Conservation (phyloP, 2,888 invertebrate species). For the Celastrina argiolus region DNA sequence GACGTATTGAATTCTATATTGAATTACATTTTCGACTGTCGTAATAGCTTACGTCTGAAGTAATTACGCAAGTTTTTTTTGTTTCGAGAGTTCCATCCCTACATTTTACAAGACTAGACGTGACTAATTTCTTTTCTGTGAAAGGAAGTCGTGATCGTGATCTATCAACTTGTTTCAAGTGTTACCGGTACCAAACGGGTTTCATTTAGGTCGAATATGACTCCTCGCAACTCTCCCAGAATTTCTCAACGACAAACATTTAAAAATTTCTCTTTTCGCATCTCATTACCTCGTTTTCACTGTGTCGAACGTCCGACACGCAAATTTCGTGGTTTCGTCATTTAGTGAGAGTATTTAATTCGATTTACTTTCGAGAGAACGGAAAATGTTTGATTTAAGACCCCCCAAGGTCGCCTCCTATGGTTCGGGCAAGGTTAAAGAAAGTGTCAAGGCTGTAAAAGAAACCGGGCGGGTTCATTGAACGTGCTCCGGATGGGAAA, state of each 20-base stretch:
- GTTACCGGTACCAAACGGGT: constrained; percentile 61
- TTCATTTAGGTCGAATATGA: constrained; percentile 66
- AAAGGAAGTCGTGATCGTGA: constrained; percentile 43
- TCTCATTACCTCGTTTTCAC: constrained; percentile 75
- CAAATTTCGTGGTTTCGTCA: constrained; percentile 65
- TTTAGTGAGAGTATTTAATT: constrained; percentile 67
- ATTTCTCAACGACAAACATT: constrained; percentile 71
- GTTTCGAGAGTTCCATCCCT: constrained; percentile 2
- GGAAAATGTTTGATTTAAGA: constrained; percentile 27
- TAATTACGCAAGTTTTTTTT: not conserved
- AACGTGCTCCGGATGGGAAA: constrained; percentile 65
- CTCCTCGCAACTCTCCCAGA: constrained; percentile 67
- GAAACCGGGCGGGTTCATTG: constrained; percentile 72
- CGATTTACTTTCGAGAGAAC: constrained; percentile 60
- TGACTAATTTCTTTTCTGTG: constrained; percentile 38
- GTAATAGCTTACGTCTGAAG: not conserved
- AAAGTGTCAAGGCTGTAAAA: constrained; percentile 76
- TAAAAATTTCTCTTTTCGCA: constrained; percentile 76
- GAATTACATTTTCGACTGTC: not conserved
- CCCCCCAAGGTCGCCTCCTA: constrained; percentile 60
- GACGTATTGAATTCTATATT: too few relatives aligned
- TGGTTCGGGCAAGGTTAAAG: constrained; percentile 63
- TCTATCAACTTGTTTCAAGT: constrained; percentile 41
- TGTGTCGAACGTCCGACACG: constrained; percentile 56
- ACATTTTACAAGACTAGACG: constrained; percentile 20